phyloP scores from a whole-genome alignment of 35 echinoderm and acorn worm species.

The Holothuria glaberrima region DNA sequence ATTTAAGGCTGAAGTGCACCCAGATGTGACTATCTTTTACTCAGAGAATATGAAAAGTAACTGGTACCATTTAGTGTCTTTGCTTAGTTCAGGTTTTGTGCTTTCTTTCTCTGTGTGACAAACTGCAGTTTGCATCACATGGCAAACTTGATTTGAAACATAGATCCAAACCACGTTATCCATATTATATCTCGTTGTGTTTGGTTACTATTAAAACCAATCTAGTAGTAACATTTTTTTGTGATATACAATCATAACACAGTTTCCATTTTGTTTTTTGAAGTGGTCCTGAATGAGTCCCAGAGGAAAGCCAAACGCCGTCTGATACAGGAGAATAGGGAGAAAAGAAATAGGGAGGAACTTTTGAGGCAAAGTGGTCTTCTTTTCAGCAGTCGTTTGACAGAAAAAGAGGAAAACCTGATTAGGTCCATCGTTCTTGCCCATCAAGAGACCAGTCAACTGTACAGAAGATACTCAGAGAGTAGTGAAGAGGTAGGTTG shows the following conservation, averaged over 20 bases:
- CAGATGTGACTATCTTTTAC: too few species aligned
- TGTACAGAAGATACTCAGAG: constrained; percentile 61
- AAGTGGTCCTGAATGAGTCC: constrained; percentile 93
- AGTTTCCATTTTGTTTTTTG: neutral
- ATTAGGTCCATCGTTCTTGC: constrained; percentile 80
- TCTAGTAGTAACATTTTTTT: neutral
- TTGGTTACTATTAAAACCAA: too few species aligned
- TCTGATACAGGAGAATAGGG: constrained; percentile 91
- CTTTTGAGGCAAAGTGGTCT: constrained; percentile 73
- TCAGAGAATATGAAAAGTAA: too few species aligned
- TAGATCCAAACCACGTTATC: too few species aligned
- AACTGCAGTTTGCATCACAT: too few species aligned
- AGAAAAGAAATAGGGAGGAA: constrained; percentile 78
- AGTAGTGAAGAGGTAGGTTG: constrained; percentile 69
- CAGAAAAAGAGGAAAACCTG: constrained; percentile 71
- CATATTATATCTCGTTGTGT: too few species aligned
- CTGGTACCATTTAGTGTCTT: too few species aligned
- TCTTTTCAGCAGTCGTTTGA: constrained; percentile 53
- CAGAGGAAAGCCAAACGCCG: constrained; percentile 90
- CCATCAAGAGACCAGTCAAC: constrained; percentile 82
- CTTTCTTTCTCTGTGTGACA: too few species aligned
- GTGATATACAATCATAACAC: neutral
- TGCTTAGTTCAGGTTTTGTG: too few species aligned
- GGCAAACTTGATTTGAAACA: too few species aligned
- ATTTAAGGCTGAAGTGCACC: too few species aligned